Evolutionary conservation across 2,797 vertebrate species (phyloP).

Genomic region (Myotis myotis): DNA sequence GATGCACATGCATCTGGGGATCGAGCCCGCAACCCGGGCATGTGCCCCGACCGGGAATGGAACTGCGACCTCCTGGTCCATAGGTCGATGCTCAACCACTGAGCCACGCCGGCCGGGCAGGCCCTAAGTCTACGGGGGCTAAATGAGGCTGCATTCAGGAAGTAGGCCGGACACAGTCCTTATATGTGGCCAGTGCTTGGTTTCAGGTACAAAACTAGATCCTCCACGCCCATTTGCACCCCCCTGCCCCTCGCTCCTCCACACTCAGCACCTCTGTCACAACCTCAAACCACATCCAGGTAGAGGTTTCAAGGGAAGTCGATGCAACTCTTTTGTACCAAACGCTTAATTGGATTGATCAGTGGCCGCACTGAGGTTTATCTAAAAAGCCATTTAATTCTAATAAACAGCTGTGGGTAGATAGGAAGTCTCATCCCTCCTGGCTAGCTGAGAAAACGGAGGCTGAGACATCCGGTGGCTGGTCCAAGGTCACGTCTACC

Average conservation of each 20-base stretch:
- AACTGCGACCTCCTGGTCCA: too few species aligned
- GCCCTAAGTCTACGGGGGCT: neutral
- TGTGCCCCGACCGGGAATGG: too few species aligned
- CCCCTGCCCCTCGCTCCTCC: fast-evolving
- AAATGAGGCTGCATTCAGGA: neutral
- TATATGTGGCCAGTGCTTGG: neutral
- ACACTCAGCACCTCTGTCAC: neutral
- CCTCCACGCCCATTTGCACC: neutral
- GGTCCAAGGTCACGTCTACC: neutral
- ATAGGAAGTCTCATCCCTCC: neutral
- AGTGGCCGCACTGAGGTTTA: neutral
- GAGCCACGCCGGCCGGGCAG: too few species aligned
- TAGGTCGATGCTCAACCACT: too few species aligned
- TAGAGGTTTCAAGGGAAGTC: neutral
- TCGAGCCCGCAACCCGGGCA: too few species aligned
- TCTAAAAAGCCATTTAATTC: neutral
- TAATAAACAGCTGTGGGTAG: neutral
- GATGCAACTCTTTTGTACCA: neutral
- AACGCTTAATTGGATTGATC: neutral
- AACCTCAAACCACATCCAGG: neutral
- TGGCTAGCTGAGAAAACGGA: neutral
- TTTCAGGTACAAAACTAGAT: neutral
- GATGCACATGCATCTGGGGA: too few species aligned
- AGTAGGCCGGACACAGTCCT: fast-evolving
- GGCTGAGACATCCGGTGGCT: neutral